Evolutionary conservation across 1,140 invertebrate genomes (phyloP), one percentile per base, ranked within the genome.

Genomic region (Ostrea denselamellosa): DNA sequence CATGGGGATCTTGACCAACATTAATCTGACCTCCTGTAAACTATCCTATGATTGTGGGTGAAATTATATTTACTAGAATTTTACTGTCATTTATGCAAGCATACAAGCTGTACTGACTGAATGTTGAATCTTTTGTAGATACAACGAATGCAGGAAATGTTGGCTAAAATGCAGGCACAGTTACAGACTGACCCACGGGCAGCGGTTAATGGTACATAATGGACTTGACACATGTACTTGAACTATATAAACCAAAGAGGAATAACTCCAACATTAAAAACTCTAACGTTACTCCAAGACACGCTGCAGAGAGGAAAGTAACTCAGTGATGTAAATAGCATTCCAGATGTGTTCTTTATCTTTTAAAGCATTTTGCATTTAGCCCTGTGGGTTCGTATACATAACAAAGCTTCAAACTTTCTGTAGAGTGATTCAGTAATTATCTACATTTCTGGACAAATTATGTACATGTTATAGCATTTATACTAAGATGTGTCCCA

Each of bases 91-190:
- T 17, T 25, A 17, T n/a, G 2, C 25, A 52, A 14, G 25, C 17
- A 14, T 71, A 22, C 5, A 77, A 19, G 9, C n/a, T 2, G 5
- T 5, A 44, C 34, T 44, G 34, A 44, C 2, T 44, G 34, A 44
- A 44, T 44, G 34, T 44, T 22, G 1, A 25, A 22, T 56, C 7
- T 58, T 2, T 34, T 82, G n/a, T 56, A 88, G 87, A 88, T 88
- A 62, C 87, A 88, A 88, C 83, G 87, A 88, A 88, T 88, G 87
- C 87, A 88, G 58, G 87, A 85, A 52, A 88, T 88, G 87, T 62
- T 88, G 71, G 84, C 84, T 7, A 85, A 88, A 34, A 85, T 88
- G 83, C 87, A 88, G 58, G 87, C 87, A 51, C 87, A 88, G 44
- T 52, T 88, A 82, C 87, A 88, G 25, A 82, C 22, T 52, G 51